Evolutionary conservation across 2,888 invertebrate genomes (phyloP), one percentile per base, ranked within the genome.

Genomic region (Suillia variegata): DNA sequence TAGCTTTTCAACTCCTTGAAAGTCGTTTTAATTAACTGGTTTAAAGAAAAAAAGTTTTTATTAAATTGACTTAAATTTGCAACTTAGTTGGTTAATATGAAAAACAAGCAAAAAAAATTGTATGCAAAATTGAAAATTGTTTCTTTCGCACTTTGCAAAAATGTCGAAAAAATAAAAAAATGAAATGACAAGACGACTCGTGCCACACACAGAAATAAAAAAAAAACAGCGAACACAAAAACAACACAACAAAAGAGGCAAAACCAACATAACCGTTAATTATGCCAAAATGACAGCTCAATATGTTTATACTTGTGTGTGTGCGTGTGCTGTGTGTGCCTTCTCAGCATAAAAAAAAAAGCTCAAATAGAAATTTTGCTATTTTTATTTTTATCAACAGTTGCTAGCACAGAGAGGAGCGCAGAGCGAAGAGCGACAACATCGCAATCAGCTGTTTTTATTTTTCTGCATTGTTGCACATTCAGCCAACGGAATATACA

Each of bases 401-500:
- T 38, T 38, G n/a, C 38, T 13, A 8, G 31, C 31, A 31, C 12
- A 12, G 6, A 31, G 31, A 31, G 31, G 12, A 31, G 31, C 6
- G 12, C 6, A 31, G 31, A 31, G 31, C 5, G 31, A 31, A 31
- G 31, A 31, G 5, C 6, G 31, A 12, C 12, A 22, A 31, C 26
- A 10, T 21, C n/a, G 2, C 3, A 22, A 24, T 22, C 49, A 49
- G 49, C 49, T 49, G 49, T 22, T 49, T n/a, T 47, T 21, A 1
- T 47, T 4, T 21, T 47, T 49, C 20, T 49, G 12, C 13, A 13
- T 5, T 42, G 42, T 15, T 47, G 20, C 47, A 20, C 8, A 42
- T 42, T n/a, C 6, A 15, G 42, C 13, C n/a, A 62, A 62, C 49
- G 48, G 31, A 22, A 53, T 22, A 47, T 53, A 56, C 45, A 63